A percentile compares a stretch with the other conserved stretches of the same genome.
These are phyloP conservation scores for Cheirogaleus medius DNA, from an alignment of 2,113 vertebrate species.

Conservation along the genomic window DNA sequence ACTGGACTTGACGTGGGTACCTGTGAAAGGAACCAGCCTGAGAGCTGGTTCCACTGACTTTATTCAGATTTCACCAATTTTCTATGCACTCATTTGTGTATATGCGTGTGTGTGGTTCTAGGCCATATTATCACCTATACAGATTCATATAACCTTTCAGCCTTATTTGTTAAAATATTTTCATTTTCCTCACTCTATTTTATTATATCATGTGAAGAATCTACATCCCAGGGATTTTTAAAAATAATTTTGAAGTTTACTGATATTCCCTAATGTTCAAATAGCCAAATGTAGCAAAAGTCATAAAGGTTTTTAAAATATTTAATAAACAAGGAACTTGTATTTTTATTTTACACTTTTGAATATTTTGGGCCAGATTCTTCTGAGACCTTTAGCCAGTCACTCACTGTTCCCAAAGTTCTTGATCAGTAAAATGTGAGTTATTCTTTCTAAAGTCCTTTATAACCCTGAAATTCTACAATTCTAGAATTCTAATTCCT, in stretches of 20 bases:
- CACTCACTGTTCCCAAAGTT: background rate
- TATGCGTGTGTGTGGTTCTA: background rate
- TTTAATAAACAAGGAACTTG: background rate
- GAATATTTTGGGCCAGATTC: background rate
- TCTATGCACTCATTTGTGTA: background rate
- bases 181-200: constrained; percentile 1
- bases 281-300: background rate
- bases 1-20: background rate
- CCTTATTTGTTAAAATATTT: background rate
- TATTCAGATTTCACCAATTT: background rate
- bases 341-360: background rate
- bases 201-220: background rate
- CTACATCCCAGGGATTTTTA: background rate
- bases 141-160: background rate
- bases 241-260: background rate
- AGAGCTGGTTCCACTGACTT: background rate
- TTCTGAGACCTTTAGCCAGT: background rate
- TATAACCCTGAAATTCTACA: background rate
- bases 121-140: background rate
- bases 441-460: background rate
- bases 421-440: background rate
- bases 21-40: background rate
- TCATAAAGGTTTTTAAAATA: background rate
- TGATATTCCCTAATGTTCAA: background rate
- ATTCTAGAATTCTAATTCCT: background rate